Evolutionary conservation across 2,113 vertebrate genomes (phyloP).

Genomic region (Sylvia atricapilla): DNA sequence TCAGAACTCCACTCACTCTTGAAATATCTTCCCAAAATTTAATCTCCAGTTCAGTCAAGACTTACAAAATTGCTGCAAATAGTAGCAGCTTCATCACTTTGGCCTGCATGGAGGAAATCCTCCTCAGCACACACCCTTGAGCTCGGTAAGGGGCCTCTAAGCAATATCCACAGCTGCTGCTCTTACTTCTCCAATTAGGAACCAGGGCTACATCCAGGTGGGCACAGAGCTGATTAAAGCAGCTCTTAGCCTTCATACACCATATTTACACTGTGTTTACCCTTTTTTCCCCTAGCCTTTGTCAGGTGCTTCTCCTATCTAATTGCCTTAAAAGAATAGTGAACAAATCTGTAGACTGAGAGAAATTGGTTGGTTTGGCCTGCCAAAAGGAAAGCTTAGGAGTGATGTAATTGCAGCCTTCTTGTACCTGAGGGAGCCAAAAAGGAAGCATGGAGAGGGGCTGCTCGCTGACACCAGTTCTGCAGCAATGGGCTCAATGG

Average conservation of each 20-base stretch:
- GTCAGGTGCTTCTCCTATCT: background rate
- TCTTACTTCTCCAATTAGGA: background rate
- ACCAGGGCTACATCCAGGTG: background rate
- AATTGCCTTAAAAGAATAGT: background rate
- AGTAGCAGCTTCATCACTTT: background rate
- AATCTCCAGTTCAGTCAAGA: background rate
- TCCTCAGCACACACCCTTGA: background rate
- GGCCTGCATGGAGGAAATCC: background rate
- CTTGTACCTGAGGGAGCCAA: background rate
- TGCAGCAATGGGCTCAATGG: rapidly evolving
- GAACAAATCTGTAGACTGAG: background rate
- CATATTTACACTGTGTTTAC: rapidly evolving
- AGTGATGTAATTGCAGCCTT: background rate
- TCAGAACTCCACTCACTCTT: background rate
- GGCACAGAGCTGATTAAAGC: background rate
- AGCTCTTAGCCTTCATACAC: background rate
- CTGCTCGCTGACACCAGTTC: background rate
- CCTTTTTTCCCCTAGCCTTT: rapidly evolving
- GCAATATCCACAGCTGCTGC: background rate
- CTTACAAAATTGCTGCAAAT: background rate
- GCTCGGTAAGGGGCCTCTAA: background rate
- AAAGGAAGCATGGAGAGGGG: background rate
- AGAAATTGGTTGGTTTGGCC: background rate
- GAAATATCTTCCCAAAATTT: background rate
- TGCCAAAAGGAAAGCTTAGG: background rate